Evolutionary conservation across 2,888 invertebrate genomes (phyloP).

Genomic region (Steinernema carpocapsae): DNA sequence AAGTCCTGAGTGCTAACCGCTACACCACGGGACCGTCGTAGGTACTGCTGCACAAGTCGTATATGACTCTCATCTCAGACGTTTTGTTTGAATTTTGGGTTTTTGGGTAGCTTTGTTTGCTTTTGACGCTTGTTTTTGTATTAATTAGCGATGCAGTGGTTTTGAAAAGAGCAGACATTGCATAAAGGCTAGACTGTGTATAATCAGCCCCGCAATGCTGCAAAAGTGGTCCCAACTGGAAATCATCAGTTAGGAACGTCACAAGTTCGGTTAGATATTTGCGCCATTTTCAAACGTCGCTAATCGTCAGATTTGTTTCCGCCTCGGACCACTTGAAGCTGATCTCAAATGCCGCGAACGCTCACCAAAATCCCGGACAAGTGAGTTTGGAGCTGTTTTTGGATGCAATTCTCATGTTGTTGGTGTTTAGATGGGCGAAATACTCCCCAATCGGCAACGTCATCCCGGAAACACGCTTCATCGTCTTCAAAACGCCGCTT

Average conservation of each 20-base stretch:
- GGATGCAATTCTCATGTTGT: not conserved
- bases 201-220: too few relatives aligned
- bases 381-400: not conserved
- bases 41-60: too few relatives aligned
- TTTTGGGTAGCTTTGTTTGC: too few relatives aligned
- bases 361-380: constrained; percentile 11
- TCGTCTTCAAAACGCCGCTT: constrained; percentile 81
- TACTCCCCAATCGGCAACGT: constrained; percentile 73
- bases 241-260: not conserved
- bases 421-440: constrained; percentile 69
- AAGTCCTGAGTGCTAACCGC: constrained; percentile 63
- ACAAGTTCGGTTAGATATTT: not conserved
- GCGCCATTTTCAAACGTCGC: not conserved
- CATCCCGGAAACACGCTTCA: constrained; percentile 77
- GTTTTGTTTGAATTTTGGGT: too few relatives aligned
- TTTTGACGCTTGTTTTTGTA: too few relatives aligned
- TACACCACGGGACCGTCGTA: constrained; percentile 52
- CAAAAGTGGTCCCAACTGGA: not conserved
- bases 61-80: too few relatives aligned
- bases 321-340: not conserved
- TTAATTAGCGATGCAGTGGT: too few relatives aligned
- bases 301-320: too few relatives aligned
- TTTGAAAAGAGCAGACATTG: too few relatives aligned
- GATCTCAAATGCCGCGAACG: constrained; percentile 4
- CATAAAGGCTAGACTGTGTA: too few relatives aligned